phyloP scores from a whole-genome alignment of 2,888 invertebrate genomes.

The Parnassius mnemosyne region DNA sequence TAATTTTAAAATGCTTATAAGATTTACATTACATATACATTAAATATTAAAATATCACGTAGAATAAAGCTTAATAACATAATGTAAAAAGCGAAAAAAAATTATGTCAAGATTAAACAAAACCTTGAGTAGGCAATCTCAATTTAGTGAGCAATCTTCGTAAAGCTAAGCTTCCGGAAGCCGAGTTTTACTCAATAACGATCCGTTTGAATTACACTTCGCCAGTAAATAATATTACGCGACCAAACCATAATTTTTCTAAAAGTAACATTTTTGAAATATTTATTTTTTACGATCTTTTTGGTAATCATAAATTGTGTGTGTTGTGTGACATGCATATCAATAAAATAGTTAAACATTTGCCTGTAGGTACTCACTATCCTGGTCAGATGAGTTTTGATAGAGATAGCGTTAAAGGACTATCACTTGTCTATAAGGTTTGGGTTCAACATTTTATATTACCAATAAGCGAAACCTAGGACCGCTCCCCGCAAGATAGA shows the following conservation, averaged over 20 bases:
- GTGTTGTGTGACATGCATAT: background rate
- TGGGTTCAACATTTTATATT: too few relatives aligned
- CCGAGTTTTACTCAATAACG: slow-evolving; percentile 14
- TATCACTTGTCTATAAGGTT: too few relatives aligned
- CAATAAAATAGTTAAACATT: too few relatives aligned
- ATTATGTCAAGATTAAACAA: background rate
- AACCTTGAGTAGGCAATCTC: slow-evolving; percentile 16
- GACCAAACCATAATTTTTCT: slow-evolving; percentile 16
- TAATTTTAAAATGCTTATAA: too few relatives aligned
- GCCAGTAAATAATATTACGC: slow-evolving; percentile 22
- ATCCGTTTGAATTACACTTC: slow-evolving; percentile 23
- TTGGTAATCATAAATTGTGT: slow-evolving; percentile 16
- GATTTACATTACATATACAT: too few relatives aligned
- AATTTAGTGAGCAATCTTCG: slow-evolving; percentile 17
- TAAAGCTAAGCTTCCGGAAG: slow-evolving; percentile 20
- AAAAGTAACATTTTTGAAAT: slow-evolving; percentile 8
- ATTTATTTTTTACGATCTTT: slow-evolving; percentile 12
- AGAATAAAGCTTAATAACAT: too few relatives aligned
- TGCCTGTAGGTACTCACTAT: too few relatives aligned
- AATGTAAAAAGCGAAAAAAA: background rate
- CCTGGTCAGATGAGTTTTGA: too few relatives aligned
- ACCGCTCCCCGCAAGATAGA: too few relatives aligned
- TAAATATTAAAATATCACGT: too few relatives aligned
- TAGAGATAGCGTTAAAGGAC: too few relatives aligned
- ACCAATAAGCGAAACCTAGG: too few relatives aligned